phyloP scores from a whole-genome alignment of 2,888 invertebrate genomes.

The Hanleya hanleyi region DNA sequence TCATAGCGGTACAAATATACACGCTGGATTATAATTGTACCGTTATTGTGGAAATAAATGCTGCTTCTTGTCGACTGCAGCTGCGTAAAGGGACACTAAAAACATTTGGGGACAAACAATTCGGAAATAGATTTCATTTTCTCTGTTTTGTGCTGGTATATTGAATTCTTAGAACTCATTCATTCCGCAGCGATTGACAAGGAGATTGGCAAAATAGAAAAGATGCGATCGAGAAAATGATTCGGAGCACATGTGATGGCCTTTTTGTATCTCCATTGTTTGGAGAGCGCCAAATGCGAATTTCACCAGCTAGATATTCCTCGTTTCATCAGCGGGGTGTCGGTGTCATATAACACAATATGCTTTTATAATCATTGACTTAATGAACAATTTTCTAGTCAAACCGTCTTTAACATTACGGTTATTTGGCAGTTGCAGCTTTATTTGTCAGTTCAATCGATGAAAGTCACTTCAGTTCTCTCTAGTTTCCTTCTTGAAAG shows the following conservation, averaged over 20 bases:
- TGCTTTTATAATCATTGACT: not conserved
- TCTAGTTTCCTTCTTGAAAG: not conserved
- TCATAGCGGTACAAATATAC: too few relatives aligned
- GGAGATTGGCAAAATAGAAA: not conserved
- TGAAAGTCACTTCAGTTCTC: not conserved
- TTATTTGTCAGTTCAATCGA: slow-evolving; percentile 5
- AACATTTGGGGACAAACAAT: not conserved
- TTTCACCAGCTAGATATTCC: not conserved
- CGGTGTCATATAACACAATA: slow-evolving; percentile 2
- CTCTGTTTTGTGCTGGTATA: not conserved
- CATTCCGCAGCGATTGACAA: not conserved
- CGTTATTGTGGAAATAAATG: not conserved
- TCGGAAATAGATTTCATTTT: not conserved
- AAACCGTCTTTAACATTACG: not conserved
- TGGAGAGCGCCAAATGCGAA: not conserved
- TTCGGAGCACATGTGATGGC: not conserved
- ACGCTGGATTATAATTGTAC: too few relatives aligned
- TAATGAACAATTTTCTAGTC: not conserved
- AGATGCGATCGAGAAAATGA: not conserved
- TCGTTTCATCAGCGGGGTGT: not conserved
- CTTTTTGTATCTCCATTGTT: not conserved
- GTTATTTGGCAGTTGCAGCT: not conserved
- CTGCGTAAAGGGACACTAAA: not conserved
- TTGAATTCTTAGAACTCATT: not conserved
- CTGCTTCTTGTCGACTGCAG: not conserved